A percentile compares a stretch with the other conserved stretches of the same genome.
These are phyloP conservation scores for Halichoeres trimaculatus DNA, from an alignment of 2,113 vertebrate species.

Conservation along the genomic window DNA sequence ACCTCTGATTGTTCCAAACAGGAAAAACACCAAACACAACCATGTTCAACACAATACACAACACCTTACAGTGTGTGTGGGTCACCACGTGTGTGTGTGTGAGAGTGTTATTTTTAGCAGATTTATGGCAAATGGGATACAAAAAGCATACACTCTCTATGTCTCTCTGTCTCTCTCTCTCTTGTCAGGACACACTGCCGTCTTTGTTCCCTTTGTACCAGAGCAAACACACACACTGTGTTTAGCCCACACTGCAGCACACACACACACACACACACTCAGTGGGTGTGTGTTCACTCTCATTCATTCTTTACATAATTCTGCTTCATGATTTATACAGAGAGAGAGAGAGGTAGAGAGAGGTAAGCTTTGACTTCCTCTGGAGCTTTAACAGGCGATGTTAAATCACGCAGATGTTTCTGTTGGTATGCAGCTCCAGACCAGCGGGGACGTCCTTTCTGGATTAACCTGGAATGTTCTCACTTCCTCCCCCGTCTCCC, in stretches of 20 bases:
- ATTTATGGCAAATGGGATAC: neutral
- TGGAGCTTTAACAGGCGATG: conserved; percentile 66
- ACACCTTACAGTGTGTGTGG: too few relatives aligned
- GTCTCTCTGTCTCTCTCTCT: neutral
- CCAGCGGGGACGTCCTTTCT: neutral
- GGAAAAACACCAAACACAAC: too few relatives aligned
- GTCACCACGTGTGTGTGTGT: too few relatives aligned
- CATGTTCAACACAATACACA: too few relatives aligned
- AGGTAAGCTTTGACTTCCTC: conserved; percentile 36
- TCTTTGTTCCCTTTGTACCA: neutral
- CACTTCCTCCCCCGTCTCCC: neutral
- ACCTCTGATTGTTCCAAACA: too few relatives aligned
- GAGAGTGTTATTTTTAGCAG: neutral
- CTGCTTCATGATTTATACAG: too few relatives aligned
- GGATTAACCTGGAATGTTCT: neutral
- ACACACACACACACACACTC: neutral
- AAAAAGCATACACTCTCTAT: neutral
- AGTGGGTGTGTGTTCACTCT: neutral
- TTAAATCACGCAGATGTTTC: conserved; percentile 62
- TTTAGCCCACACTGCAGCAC: too few relatives aligned
- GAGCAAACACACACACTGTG: neutral
- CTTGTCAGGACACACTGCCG: conserved; percentile 33
- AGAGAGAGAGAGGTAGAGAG: too few relatives aligned
- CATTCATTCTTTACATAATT: neutral
- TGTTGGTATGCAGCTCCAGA: too few relatives aligned